Conservation (phyloP, 1,140 invertebrate genomes). For the Drosophila melanica region DNA sequence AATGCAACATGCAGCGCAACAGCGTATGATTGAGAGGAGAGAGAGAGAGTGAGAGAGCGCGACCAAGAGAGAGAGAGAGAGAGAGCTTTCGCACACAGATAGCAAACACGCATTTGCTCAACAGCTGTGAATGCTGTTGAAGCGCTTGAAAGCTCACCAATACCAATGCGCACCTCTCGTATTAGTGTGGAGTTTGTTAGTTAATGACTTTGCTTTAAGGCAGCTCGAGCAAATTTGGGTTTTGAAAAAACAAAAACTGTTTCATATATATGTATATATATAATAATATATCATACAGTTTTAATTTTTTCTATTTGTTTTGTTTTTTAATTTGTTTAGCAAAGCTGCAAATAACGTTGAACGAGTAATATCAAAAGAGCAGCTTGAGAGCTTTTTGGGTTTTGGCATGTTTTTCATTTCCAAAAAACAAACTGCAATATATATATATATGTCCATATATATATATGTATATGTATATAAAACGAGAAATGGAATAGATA, state of each 20-base stretch:
- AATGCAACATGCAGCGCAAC: constrained; percentile 40
- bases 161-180: constrained; percentile 23
- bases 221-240: neutral
- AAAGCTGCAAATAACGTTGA: constrained; percentile 14
- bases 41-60: neutral
- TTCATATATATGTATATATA: neutral
- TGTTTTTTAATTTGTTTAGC: neutral
- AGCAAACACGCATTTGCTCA: neutral
- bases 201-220: constrained; percentile 8
- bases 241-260: neutral
- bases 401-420: constrained; percentile 35
- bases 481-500: constrained; percentile 56
- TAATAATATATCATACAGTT: neutral
- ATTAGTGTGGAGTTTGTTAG: constrained; percentile 44
- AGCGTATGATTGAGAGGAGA: constrained; percentile 4
- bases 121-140: neutral
- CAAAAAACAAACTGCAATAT: constrained; percentile 72
- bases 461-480: constrained; percentile 14
- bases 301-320: neutral
- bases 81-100: constrained; percentile 6
- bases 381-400: constrained; percentile 8
- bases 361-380: constrained; percentile 9
- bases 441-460: constrained; percentile 38
- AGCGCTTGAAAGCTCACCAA: constrained; percentile 43
- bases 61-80: constrained; percentile 3